Evolutionary conservation across 2,797 vertebrate genomes (phyloP), one percentile per base, ranked within the genome.

Genomic region (Petrocephalus schoutedeni): DNA sequence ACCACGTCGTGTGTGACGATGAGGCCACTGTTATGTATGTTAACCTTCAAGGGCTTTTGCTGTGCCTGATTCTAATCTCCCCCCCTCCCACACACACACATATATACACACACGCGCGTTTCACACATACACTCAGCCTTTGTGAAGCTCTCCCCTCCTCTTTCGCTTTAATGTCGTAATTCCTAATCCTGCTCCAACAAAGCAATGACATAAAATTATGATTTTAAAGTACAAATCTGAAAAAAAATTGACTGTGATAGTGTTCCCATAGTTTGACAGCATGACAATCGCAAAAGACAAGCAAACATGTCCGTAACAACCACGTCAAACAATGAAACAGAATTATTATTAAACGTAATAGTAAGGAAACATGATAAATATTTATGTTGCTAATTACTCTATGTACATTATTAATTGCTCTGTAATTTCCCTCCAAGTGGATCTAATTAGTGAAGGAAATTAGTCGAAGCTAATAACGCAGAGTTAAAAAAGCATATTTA

Each of bases 361-460:
- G n/a, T 61, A 86, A 61, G 85, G 36, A 64, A 64, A 90, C 91
- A 91, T 90, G 86, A 95, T 95, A 92, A 95, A 96, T 96, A 95
- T 95, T 92, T 93, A 95, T 95, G 92, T 91, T 89, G 90, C 90
- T 95, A 94, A 96, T 95, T 95, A 94, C 93, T 93, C 91, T 91
- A 89, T 93, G 93, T 95, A 92, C 94, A 95, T 96, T 95, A 95
- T 96, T 95, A 95, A 96, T 96, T 95, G 91, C 89, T 90, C 91
- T 89, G 93, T 95, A 95, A 93, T 94, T 93, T 94, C 92, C 93
- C 94, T 95, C 92, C 93, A 94, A 95, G 93, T 94, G 92, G 88
- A 93, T 94, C 92, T 95, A 93, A 95, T 95, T 95, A 95, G 93
- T 92, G 91, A 86, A 91, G 93, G 93, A 95, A 95, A 95, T 96